Percentiles rank a stretch among this genome's conserved stretches.
These are phyloP conservation scores for Salpingus planirostris DNA, from an alignment of 2,888 invertebrate genomes.

Conservation along the genomic window DNA sequence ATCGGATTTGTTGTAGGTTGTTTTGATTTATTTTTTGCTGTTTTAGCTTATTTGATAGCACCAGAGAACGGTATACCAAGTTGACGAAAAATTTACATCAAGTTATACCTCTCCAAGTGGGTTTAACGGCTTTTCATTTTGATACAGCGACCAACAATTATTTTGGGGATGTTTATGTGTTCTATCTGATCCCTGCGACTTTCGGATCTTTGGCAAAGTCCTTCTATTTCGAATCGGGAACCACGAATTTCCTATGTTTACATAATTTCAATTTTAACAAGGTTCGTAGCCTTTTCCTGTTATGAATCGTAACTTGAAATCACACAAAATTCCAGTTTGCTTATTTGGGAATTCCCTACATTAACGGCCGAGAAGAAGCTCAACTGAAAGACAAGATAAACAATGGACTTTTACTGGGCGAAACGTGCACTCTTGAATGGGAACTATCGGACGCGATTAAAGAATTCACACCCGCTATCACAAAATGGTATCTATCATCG, in stretches of 20 bases:
- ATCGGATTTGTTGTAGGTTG: slow-evolving; percentile 1
- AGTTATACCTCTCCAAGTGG: slow-evolving; percentile 59
- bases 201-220: slow-evolving; percentile 53
- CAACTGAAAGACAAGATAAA: slow-evolving; percentile 23
- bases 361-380: slow-evolving; percentile 50
- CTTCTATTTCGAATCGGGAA: slow-evolving; percentile 55
- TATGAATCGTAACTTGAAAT: too few relatives aligned
- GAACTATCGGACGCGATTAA: slow-evolving; percentile 26
- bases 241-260: slow-evolving; percentile 53
- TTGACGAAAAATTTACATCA: slow-evolving; percentile 41
- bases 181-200: slow-evolving; percentile 57
- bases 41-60: slow-evolving; percentile 51
- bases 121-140: slow-evolving; percentile 56
- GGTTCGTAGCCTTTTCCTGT: too few relatives aligned
- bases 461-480: slow-evolving; percentile 31
- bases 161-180: slow-evolving; percentile 53
- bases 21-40: neutral
- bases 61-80: slow-evolving; percentile 47
- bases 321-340: slow-evolving; percentile 57
- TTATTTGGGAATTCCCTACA: slow-evolving; percentile 58
- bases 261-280: slow-evolving; percentile 69
- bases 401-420: slow-evolving; percentile 39
- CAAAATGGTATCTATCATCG: slow-evolving; percentile 34
- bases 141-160: slow-evolving; percentile 51
- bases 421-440: slow-evolving; percentile 19